Percentiles rank a stretch among this genome's conserved stretches.
Evolutionary conservation across 2,888 invertebrate species (phyloP).

Genomic region (Cerceris ruficornis): DNA sequence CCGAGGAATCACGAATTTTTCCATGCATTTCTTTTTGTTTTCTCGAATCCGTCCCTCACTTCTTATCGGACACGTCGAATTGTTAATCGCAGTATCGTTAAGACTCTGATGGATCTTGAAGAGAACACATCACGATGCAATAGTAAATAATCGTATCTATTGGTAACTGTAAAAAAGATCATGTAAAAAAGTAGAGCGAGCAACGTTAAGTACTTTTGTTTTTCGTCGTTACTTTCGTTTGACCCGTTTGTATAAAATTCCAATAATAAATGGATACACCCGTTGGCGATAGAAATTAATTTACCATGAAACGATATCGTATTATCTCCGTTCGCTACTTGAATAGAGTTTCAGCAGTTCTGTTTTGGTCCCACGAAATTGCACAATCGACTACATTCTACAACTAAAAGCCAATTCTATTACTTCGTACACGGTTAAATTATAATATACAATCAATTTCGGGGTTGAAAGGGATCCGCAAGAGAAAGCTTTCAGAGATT

Average conservation of each 20-base stretch:
- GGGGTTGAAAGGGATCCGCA: constrained; percentile 15
- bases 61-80: constrained; percentile 4
- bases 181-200: constrained; percentile 19
- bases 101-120: constrained; percentile 16
- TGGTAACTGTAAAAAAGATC: constrained; percentile 15
- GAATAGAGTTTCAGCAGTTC: constrained; percentile 46
- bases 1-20: constrained; percentile 55
- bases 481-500: constrained; percentile 11
- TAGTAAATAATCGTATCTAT: constrained; percentile 1
- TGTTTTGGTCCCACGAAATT: constrained; percentile 72
- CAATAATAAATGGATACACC: too few species aligned
- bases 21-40: constrained; percentile 30
- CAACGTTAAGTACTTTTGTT: too few species aligned
- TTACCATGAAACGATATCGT: too few species aligned
- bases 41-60: not conserved
- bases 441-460: constrained; percentile 37
- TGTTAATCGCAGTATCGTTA: not conserved
- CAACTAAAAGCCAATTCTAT: constrained; percentile 23
- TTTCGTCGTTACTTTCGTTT: too few species aligned
- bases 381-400: constrained; percentile 55
- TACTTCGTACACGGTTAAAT: constrained; percentile 12
- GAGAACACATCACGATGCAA: constrained; percentile 28
- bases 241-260: too few species aligned
- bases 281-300: too few species aligned
- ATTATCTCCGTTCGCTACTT: constrained; percentile 30